phyloP scores from a whole-genome alignment of 2,797 vertebrate genomes.

The Fratercula arctica region DNA sequence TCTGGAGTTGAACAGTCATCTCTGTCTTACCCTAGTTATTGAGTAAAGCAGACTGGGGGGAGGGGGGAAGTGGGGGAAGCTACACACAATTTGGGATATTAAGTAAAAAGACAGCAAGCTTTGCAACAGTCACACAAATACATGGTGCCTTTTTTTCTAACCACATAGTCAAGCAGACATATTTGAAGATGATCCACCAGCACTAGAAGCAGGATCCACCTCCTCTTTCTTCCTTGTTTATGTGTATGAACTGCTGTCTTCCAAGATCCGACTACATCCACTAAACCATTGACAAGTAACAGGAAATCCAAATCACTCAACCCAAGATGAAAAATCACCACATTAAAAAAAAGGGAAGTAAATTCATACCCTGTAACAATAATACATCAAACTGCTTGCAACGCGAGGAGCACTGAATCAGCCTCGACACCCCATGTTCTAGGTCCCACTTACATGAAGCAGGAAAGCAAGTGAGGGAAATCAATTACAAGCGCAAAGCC shows the following conservation, averaged over 20 bases:
- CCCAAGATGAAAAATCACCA: background rate
- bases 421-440: background rate
- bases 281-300: background rate
- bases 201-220: background rate
- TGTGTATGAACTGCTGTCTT: background rate
- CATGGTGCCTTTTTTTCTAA: background rate
- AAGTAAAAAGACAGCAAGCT: background rate
- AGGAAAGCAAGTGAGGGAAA: background rate
- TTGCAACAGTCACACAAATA: background rate
- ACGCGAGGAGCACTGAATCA: background rate
- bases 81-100: background rate
- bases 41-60: background rate
- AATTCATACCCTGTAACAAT: background rate
- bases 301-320: background rate
- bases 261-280: background rate
- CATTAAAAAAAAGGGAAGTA: background rate
- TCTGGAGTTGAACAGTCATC: background rate
- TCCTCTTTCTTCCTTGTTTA: background rate
- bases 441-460: background rate
- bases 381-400: background rate
- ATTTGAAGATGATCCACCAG: background rate
- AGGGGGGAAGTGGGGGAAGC: background rate
- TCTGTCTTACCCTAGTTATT: background rate
- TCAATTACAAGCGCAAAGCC: slow-evolving; percentile 21
- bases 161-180: background rate